These are phyloP conservation scores for Aleiodes leptofemur DNA, from an alignment of 2,888 invertebrate genomes.

Conservation along the genomic window DNA sequence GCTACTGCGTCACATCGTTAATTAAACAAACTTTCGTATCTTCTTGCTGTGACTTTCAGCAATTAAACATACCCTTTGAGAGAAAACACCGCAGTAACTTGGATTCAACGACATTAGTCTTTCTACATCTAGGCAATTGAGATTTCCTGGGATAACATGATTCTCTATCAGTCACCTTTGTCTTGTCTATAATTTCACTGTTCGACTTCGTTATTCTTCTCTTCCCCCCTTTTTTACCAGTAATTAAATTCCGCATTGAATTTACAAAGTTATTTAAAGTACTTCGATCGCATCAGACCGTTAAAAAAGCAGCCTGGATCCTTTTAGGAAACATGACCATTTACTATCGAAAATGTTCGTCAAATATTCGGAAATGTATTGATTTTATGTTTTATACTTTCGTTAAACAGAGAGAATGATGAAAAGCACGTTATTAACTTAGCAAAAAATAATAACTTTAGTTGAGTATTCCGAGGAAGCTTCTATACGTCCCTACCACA, in stretches of 20 bases:
- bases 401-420: no score
- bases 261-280: neutral
- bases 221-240: neutral
- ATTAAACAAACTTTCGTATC: slow-evolving; percentile 70
- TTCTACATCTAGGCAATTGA: slow-evolving; percentile 54
- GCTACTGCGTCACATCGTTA: slow-evolving; percentile 65
- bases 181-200: slow-evolving; percentile 14
- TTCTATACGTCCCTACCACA: no score
- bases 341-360: no score
- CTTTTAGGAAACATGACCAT: no score
- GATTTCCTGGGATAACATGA: slow-evolving; percentile 56
- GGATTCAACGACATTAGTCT: slow-evolving; percentile 61
- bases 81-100: slow-evolving; percentile 63
- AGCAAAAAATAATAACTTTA: no score
- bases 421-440: no score
- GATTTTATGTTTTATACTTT: no score
- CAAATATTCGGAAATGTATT: no score
- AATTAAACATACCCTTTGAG: slow-evolving; percentile 67
- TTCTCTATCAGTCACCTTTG: slow-evolving; percentile 23
- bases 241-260: neutral
- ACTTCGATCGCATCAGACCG: no score
- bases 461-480: no score
- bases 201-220: neutral
- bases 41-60: slow-evolving; percentile 58
- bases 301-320: no score